These are phyloP conservation scores for Electrona antarctica DNA, from an alignment of 2,113 vertebrate species.

Conservation along the genomic window DNA sequence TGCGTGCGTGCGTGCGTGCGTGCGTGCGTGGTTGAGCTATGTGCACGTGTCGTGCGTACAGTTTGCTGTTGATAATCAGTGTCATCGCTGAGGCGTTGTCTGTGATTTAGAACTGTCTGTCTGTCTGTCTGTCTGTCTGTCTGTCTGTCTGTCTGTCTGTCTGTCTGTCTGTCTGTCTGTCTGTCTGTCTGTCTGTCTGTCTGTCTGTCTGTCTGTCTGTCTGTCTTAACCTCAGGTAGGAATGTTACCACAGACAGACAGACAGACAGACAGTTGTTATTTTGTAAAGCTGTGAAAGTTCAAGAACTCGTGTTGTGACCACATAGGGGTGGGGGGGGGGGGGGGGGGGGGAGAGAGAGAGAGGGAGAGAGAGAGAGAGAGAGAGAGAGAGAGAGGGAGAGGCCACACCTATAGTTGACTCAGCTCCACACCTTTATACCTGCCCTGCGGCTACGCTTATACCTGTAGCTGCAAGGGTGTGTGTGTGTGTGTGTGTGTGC, in stretches of 20 bases:
- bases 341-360: neutral
- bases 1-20: constrained; percentile 23
- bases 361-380: no score
- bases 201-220: no score
- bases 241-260: neutral
- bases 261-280: neutral
- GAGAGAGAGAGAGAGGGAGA: no score
- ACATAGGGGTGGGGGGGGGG: neutral
- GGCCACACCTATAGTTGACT: constrained; percentile 11
- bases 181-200: constrained; percentile 13
- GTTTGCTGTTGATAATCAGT: constrained; percentile 27
- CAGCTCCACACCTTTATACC: neutral
- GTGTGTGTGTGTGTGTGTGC: neutral
- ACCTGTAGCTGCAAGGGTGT: constrained; percentile 51
- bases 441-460: constrained; percentile 22
- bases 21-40: constrained; percentile 6
- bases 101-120: constrained; percentile 34
- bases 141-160: no score
- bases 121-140: no score
- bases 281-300: constrained; percentile 6
- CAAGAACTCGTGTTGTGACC: neutral
- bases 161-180: constrained; percentile 11
- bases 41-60: constrained; percentile 17
- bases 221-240: no score
- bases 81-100: constrained; percentile 47